These are phyloP conservation scores for Corvus moneduloides DNA, from an alignment of 2,113 vertebrate species.

Conservation along the genomic window DNA sequence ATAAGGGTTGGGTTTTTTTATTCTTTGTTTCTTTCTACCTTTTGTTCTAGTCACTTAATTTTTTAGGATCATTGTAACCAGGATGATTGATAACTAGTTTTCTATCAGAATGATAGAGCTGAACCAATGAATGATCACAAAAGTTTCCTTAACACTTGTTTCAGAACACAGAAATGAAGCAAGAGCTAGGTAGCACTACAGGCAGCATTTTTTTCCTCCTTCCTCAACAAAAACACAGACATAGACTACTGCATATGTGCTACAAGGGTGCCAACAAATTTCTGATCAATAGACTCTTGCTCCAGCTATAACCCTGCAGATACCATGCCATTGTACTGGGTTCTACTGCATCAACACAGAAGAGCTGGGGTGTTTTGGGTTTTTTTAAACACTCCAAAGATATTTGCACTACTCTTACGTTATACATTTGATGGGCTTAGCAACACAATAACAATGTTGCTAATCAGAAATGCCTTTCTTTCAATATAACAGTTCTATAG, in stretches of 20 bases:
- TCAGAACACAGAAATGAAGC: neutral
- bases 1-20: neutral
- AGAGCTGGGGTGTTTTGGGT: neutral
- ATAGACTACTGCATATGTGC: neutral
- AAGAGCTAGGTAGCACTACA: neutral
- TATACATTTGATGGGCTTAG: neutral
- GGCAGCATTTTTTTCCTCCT: neutral
- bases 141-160: neutral
- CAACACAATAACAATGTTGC: neutral
- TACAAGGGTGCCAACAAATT: neutral
- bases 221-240: conserved; percentile 13
- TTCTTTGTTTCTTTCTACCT: neutral
- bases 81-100: neutral
- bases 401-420: neutral
- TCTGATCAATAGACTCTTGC: neutral
- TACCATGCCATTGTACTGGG: neutral
- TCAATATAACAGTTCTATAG: neutral
- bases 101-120: neutral
- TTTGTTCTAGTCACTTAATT: neutral
- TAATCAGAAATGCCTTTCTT: neutral
- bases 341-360: neutral
- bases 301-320: neutral
- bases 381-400: neutral
- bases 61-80: neutral
- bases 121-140: neutral